phyloP scores from a whole-genome alignment of 2,888 invertebrate genomes.

The Celastrina argiolus region DNA sequence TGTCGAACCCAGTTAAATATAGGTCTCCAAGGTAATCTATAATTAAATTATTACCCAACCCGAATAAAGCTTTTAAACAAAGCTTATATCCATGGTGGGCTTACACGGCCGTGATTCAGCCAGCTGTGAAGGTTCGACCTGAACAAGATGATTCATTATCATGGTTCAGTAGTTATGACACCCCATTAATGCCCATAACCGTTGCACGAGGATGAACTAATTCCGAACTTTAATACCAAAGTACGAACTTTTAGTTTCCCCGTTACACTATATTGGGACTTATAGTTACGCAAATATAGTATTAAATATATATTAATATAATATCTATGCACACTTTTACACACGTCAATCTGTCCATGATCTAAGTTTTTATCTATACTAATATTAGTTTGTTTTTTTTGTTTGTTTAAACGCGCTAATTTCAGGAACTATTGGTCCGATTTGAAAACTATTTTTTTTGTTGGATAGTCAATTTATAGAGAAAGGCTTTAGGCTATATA shows the following conservation, averaged over 20 bases:
- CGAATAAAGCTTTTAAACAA: conserved; percentile 17
- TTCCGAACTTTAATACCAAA: not conserved
- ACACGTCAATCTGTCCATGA: too few relatives aligned
- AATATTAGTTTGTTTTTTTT: too few relatives aligned
- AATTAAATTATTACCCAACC: conserved; percentile 19
- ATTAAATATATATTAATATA: too few relatives aligned
- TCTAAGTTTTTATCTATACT: too few relatives aligned
- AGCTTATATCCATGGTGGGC: conserved; percentile 25
- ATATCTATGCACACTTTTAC: too few relatives aligned
- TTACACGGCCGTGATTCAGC: conserved; percentile 37
- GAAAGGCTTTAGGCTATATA: too few relatives aligned
- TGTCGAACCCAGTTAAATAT: not conserved
- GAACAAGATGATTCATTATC: conserved; percentile 43
- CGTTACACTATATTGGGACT: too few relatives aligned
- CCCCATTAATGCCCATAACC: conserved; percentile 39
- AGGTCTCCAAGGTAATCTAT: conserved; percentile 8
- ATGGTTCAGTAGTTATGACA: conserved; percentile 41
- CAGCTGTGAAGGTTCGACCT: conserved; percentile 41
- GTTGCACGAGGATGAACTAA: conserved; percentile 25
- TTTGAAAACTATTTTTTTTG: too few relatives aligned
- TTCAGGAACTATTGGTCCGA: too few relatives aligned
- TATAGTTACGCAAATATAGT: too few relatives aligned
- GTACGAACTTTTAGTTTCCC: not conserved
- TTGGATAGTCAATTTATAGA: too few relatives aligned
- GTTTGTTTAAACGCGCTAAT: too few relatives aligned